These are phyloP conservation scores for Tanypteryx hageni DNA, from an alignment of 2,888 invertebrate genomes.

Conservation along the genomic window DNA sequence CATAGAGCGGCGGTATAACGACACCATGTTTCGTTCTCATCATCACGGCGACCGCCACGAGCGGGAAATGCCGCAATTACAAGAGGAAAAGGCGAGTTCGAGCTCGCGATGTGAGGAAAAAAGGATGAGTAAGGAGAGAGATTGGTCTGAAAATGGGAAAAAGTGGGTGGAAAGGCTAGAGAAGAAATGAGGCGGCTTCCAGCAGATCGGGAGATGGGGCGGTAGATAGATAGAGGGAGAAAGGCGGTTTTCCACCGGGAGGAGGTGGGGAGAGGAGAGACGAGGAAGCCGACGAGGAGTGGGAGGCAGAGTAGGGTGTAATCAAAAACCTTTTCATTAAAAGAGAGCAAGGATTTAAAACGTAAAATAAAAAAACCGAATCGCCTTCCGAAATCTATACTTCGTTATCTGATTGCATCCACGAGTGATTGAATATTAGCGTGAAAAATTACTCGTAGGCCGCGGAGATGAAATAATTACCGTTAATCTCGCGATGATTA, in stretches of 20 bases:
- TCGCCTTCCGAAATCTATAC: conserved; percentile 51
- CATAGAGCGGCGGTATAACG: neutral
- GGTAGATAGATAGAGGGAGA: neutral
- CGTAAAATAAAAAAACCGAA: neutral
- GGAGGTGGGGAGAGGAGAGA: neutral
- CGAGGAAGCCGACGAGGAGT: neutral
- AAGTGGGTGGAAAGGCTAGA: no score
- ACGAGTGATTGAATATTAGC: conserved; percentile 58
- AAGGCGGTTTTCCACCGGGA: neutral
- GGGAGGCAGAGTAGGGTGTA: neutral
- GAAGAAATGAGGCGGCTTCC: neutral
- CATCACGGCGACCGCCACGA: neutral
- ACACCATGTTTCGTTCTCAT: neutral
- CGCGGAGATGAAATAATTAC: conserved; percentile 32
- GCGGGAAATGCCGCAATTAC: neutral
- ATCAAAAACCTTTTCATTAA: conserved; percentile 57
- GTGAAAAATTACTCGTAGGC: conserved; percentile 45
- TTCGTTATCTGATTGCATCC: conserved; percentile 43
- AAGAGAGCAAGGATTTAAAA: neutral
- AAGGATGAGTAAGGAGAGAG: neutral
- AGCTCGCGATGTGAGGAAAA: no score
- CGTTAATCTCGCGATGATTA: conserved; percentile 31
- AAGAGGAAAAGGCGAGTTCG: neutral
- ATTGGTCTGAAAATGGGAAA: neutral
- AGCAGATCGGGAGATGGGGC: neutral